These are phyloP conservation scores for Drosophila mulleri DNA, from an alignment of 2,888 invertebrate genomes.

Conservation along the genomic window DNA sequence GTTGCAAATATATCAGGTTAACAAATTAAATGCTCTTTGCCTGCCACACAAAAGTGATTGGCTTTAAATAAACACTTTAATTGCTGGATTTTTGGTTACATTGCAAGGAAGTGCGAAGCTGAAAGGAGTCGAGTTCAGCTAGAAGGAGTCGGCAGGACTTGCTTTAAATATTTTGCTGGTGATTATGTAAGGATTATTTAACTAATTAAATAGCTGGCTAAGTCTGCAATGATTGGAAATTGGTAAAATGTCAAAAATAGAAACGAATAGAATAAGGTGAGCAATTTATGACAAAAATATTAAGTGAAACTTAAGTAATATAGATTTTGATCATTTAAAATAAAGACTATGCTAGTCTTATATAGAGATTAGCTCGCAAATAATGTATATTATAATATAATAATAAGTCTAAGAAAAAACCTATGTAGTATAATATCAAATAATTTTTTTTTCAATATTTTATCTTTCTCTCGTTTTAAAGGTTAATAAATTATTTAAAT, in stretches of 20 bases:
- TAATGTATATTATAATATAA: no score
- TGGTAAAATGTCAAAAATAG: not conserved
- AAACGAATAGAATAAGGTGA: not conserved
- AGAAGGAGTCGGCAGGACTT: not conserved
- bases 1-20: conserved; percentile 59
- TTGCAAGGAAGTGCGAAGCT: not conserved
- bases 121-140: not conserved
- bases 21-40: conserved; percentile 69
- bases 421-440: no score
- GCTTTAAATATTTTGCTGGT: not conserved
- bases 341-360: no score
- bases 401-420: no score
- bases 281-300: no score
- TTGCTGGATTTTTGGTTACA: conserved; percentile 19
- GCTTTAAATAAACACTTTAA: conserved; percentile 28
- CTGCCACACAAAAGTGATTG: conserved; percentile 39
- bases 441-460: no score
- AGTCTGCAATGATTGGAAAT: not conserved
- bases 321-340: no score
- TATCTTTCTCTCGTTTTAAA: no score
- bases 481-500: no score
- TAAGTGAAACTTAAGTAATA: no score
- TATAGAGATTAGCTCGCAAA: no score
- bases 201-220: not conserved
- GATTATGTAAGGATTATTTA: not conserved